These are phyloP conservation scores for Nemotelus nigrinus DNA, from an alignment of 2,888 invertebrate genomes.

Conservation along the genomic window DNA sequence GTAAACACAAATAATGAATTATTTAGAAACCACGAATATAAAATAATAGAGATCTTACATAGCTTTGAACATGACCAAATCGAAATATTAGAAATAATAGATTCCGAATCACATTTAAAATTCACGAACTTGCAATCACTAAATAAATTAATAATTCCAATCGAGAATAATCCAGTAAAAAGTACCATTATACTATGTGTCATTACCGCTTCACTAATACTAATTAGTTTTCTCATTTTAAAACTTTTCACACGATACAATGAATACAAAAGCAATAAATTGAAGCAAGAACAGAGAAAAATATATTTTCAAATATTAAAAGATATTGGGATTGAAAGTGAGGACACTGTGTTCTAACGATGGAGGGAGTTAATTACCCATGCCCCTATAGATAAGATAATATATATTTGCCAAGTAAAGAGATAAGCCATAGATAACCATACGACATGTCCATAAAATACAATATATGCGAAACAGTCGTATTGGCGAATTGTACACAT, in stretches of 20 bases:
- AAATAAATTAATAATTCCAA: not conserved
- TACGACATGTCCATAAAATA: no score
- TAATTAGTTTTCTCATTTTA: not conserved
- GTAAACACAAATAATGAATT: not conserved
- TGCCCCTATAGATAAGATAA: no score
- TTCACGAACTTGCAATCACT: not conserved
- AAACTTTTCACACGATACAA: not conserved
- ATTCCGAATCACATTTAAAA: not conserved
- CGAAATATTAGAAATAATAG: not conserved
- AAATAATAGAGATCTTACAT: not conserved
- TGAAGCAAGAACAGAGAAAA: not conserved
- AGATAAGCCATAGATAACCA: no score
- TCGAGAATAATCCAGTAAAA: not conserved
- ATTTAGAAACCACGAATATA: not conserved
- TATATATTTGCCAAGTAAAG: no score
- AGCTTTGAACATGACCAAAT: not conserved
- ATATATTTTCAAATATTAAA: not conserved
- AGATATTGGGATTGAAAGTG: not conserved
- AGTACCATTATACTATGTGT: not conserved
- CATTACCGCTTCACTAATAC: not conserved
- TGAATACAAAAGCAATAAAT: not conserved
- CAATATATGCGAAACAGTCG: no score
- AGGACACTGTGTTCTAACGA: not conserved
- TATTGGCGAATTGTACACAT: no score
- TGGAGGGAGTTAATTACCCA: conserved; percentile 6